Evolutionary conservation across 2,888 invertebrate species (phyloP), one percentile per base, ranked within the genome.

Genomic region (Cheilosia impressa): DNA sequence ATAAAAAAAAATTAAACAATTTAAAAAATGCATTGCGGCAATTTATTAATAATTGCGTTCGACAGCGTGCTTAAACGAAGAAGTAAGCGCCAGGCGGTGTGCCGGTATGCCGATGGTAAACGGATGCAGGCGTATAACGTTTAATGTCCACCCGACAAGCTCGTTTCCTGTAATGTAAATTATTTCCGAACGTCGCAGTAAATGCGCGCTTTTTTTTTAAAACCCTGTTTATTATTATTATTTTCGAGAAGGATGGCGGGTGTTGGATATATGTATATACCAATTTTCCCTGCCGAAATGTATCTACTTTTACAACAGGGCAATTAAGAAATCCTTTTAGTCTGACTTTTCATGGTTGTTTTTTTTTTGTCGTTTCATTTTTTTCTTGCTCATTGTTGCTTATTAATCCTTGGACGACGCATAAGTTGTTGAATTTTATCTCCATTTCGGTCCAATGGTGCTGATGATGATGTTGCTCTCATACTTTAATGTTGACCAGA

Each of bases 381-480:
- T 60, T 58, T 22, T 57, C 41, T 65, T 17, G 4, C 31, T 27
- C 27, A 19, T 15, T 45, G 50, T 58, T 47, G 58, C 41, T 71
- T 76, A 71, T 71, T 71, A 71, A 82, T 82, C 77, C 80, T 82
- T 77, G 66, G 38, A 62, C 72, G 53, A 62, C 31, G 71, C 69
- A 82, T 76, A 82, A 82, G 81, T 82, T 76, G 66, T 43, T 60
- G 65, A 27, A 68, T 81, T 76, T 82, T 71, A 76, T 82, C 77
- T 66, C 17, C 17, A 31, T 22, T 72, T 45, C 38, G 71, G 60
- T 66, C 50, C 71, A 71, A 13, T 68, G 60, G 41, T 50, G 34
- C 41, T 62, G 66, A 72, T 68, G 82, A 73, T 55, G 55, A 60
- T 80, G 60, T 55, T 75, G 75, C 60, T 62, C 66, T 24, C 66